Evolutionary conservation across 2,113 vertebrate genomes (phyloP).

Genomic region (Acanthochromis polyacanthus): DNA sequence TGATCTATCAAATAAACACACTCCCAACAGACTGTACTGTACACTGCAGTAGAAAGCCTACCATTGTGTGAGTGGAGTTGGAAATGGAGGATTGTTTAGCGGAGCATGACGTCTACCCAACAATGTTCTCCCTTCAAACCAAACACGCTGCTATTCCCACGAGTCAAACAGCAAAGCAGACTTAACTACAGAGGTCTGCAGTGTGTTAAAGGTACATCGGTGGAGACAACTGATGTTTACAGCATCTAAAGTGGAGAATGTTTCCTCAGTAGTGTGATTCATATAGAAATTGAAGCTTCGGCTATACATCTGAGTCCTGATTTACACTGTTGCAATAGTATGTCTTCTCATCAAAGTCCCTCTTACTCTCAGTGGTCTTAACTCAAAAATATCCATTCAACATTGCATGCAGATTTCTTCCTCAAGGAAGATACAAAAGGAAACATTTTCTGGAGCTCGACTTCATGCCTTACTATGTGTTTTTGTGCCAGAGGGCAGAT

Average conservation of each 20-base stretch:
- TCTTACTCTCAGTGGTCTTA: neutral
- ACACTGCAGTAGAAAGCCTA: too few relatives aligned
- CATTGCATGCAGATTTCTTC: neutral
- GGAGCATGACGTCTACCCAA: constrained; percentile 18
- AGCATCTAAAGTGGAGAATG: neutral
- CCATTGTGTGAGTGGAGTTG: neutral
- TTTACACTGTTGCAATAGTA: neutral
- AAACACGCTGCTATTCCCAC: constrained; percentile 29
- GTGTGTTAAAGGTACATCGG: constrained; percentile 29
- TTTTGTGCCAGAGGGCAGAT: constrained; percentile 26
- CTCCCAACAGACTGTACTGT: too few relatives aligned
- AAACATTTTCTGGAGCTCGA: constrained; percentile 11
- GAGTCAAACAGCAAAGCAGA: constrained; percentile 3
- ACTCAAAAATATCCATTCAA: neutral
- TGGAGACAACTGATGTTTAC: constrained; percentile 12
- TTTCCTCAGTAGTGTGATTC: constrained; percentile 5
- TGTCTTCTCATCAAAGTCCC: neutral
- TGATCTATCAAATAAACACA: too few relatives aligned
- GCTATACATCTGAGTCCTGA: neutral
- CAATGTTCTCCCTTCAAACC: constrained; percentile 34
- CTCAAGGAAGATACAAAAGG: neutral
- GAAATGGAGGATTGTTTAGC: constrained; percentile 27
- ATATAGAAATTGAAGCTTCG: neutral
- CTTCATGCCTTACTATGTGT: neutral
- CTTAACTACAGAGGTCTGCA: constrained; percentile 12